Conservation (phyloP, 2,797 vertebrate species). For the Peromyscus attwateri region DNA sequence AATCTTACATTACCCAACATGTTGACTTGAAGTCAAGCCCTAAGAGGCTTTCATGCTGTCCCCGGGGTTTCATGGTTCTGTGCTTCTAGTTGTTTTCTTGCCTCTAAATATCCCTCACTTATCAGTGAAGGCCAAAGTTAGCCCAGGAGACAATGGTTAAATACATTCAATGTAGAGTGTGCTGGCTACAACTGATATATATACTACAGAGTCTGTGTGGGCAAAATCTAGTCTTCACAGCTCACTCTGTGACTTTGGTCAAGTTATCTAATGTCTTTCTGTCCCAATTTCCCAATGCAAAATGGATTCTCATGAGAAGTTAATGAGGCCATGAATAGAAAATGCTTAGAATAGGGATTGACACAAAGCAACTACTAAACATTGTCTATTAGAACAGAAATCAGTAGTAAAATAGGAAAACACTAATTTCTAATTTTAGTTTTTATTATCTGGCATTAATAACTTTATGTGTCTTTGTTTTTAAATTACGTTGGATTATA, state of each 20-base stretch:
- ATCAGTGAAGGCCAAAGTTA: background rate
- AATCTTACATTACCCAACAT: background rate
- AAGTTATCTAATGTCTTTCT: conserved; percentile 29
- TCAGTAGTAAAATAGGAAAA: background rate
- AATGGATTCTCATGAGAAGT: background rate
- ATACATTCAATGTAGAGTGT: background rate
- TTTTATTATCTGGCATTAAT: conserved; percentile 34
- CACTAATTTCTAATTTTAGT: background rate
- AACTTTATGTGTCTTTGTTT: background rate
- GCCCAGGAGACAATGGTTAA: background rate
- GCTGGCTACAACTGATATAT: background rate
- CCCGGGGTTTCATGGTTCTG: background rate
- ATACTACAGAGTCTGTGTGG: background rate
- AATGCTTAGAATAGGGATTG: background rate
- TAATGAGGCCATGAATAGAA: conserved; percentile 14
- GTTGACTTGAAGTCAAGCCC: background rate
- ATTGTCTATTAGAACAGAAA: background rate
- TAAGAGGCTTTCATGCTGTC: background rate
- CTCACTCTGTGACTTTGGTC: background rate
- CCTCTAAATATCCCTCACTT: conserved; percentile 4
- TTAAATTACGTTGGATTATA: background rate
- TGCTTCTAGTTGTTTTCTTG: background rate
- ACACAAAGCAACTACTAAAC: background rate
- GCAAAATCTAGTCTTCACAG: background rate
- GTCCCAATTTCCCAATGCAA: background rate